These are phyloP conservation scores for Epistrophe eligans DNA, from an alignment of 2,888 invertebrate genomes.

Conservation along the genomic window DNA sequence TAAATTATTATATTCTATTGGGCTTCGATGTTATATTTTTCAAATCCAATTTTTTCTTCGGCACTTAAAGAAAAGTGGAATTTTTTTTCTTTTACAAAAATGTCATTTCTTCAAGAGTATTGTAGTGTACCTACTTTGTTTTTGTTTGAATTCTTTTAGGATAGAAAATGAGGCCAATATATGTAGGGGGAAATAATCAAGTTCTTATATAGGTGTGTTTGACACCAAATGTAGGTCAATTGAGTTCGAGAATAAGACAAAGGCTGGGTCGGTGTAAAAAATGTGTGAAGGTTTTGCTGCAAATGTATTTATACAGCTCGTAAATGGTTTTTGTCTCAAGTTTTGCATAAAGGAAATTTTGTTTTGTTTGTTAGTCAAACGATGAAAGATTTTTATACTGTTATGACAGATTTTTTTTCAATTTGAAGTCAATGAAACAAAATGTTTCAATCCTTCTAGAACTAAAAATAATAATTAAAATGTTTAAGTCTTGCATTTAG, in stretches of 20 bases:
- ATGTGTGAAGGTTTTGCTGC: constrained; percentile 5
- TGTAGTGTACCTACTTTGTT: constrained; percentile 17
- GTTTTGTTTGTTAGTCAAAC: neutral
- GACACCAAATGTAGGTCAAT: constrained; percentile 66
- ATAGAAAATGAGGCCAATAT: constrained; percentile 26
- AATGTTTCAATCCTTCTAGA: neutral
- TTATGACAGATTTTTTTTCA: neutral
- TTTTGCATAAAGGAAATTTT: constrained; percentile 20
- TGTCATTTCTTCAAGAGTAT: constrained; percentile 16
- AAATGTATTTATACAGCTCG: constrained; percentile 11
- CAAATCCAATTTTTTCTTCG: constrained; percentile 45
- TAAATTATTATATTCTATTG: constrained; percentile 69
- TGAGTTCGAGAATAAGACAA: constrained; percentile 24
- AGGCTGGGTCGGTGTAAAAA: neutral
- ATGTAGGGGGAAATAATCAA: constrained; percentile 50
- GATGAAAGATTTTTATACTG: neutral
- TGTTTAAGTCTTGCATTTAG: too few species aligned
- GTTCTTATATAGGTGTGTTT: constrained; percentile 22
- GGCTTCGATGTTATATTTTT: neutral
- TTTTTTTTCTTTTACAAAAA: constrained; percentile 18
- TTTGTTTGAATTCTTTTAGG: neutral
- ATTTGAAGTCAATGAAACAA: neutral
- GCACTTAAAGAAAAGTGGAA: constrained; percentile 38
- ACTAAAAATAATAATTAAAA: too few species aligned
- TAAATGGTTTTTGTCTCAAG: neutral